Base-by-base conservation (phyloP, 2,888 invertebrate genomes). In the Koerneria pararmatus region DNA sequence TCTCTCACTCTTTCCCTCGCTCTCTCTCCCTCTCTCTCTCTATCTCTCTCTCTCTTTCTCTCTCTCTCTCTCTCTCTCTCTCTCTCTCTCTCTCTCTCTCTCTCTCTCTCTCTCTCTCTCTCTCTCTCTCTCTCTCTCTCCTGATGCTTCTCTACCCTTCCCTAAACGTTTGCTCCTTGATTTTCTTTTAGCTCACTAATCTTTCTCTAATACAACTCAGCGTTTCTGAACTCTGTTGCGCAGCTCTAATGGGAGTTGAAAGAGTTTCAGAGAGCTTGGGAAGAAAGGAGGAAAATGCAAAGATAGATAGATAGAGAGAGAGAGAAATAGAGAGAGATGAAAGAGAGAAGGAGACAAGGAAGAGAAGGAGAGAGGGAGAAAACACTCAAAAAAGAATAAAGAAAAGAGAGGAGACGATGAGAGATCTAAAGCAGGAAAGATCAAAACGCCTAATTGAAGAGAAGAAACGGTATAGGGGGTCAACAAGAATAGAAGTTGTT, bases 301-400 rank as follows among this genome's bases (percentile, higher is more conserved):
- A 49, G 3, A 27, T 22, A 4, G 22, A 49, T 63, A 54, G 37
- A 35, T 34, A 53, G 15, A 11, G 61, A 53, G 53, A 24, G 63
- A 53, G 37, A 27, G 37, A 63, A 19, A 19, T 31, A 19, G 22
- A 24, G 22, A 22, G 37, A 63, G 35, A 5, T 46, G 29, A 31
- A 48, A 49, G 34, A 31, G 27, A 62, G 61, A 64, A 64, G 53
- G 46, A 32, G 54, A 64, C 51, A 54, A 48, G 31, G 31, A n/a
- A n/a, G 32, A 41, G 34, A 59, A 35, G 61, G 31, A 49, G 24
- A 61, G 29, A 34, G 51, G 62, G 35, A 49, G 51, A 31, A 8
- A 31, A 46, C 31, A 19, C 6, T 24, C 24, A 37, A 46, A 54
- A 57, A 22, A 48, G 61, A 53, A 67, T 48, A 22, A 51, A 29